A percentile compares a stretch with the other conserved stretches of the same genome.
Evolutionary conservation across 2,113 vertebrate genomes (phyloP).

Genomic region (Oncorhynchus kisutch): DNA sequence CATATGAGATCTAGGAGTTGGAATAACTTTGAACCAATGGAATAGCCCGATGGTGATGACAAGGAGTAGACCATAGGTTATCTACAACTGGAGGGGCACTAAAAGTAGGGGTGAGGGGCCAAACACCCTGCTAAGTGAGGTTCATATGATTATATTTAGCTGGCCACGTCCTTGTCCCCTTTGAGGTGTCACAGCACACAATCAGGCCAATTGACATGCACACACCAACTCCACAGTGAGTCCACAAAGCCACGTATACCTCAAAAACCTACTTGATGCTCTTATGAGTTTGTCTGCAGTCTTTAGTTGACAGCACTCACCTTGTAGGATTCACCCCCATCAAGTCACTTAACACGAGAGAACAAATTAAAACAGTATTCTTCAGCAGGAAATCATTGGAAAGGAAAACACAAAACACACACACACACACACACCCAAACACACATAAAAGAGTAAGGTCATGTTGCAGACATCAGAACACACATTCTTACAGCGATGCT

Average conservation of each 20-base stretch:
- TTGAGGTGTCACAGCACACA: constrained; percentile 17
- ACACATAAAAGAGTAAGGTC: constrained; percentile 13
- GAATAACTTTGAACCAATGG: background rate
- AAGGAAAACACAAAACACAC: constrained; percentile 8
- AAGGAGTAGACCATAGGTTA: background rate
- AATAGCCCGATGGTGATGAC: constrained; percentile 3
- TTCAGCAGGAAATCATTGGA: constrained; percentile 8
- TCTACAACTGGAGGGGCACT: constrained; percentile 6
- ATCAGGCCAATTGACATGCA: background rate
- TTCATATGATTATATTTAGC: constrained; percentile 27
- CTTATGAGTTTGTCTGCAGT: background rate
- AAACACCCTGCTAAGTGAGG: background rate
- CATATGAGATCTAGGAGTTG: background rate
- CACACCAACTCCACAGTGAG: background rate
- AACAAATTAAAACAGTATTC: background rate
- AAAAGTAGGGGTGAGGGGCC: constrained; percentile 10
- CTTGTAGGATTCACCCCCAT: background rate
- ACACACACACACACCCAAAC: constrained; percentile 6
- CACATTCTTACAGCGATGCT: constrained; percentile 28
- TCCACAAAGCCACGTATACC: background rate
- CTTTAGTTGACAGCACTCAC: background rate
- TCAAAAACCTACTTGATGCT: background rate
- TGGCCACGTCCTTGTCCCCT: constrained; percentile 15
- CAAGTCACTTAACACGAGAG: too few species aligned
- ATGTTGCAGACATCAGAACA: constrained; percentile 37